These are phyloP conservation scores for Forbesichthys papilliferus DNA, from an alignment of 2,113 vertebrate species.

Conservation along the genomic window DNA sequence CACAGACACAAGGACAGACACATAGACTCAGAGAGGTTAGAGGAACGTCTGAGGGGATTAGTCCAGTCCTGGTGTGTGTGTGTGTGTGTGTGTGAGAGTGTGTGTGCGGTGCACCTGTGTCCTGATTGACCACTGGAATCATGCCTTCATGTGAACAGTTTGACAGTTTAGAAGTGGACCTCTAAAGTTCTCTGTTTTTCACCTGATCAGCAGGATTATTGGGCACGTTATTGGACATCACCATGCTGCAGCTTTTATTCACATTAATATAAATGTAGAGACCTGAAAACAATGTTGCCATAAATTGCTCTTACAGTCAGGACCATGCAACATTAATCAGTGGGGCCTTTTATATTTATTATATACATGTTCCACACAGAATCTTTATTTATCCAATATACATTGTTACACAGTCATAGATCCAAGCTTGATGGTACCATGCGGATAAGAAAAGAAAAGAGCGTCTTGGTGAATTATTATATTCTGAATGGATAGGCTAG, in stretches of 20 bases:
- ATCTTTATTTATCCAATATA: constrained; percentile 71
- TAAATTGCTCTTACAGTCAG: too few relatives aligned
- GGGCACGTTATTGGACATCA: too few relatives aligned
- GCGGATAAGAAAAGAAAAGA: constrained; percentile 64
- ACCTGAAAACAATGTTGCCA: too few relatives aligned
- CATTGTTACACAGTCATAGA: constrained; percentile 53
- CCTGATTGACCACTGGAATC: constrained; percentile 14
- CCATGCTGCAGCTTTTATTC: too few relatives aligned
- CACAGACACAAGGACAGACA: too few relatives aligned
- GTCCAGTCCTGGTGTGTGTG: constrained; percentile 25
- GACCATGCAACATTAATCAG: too few relatives aligned
- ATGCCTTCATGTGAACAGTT: constrained; percentile 22
- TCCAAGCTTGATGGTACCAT: constrained; percentile 54
- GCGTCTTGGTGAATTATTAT: constrained; percentile 44
- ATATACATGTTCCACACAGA: constrained; percentile 58
- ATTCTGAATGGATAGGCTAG: constrained; percentile 40
- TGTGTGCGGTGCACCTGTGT: constrained; percentile 26
- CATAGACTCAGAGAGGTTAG: background rate
- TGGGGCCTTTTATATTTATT: too few relatives aligned
- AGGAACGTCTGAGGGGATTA: constrained; percentile 4
- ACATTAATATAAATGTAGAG: too few relatives aligned
- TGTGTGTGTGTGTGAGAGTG: background rate
- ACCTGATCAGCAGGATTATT: too few relatives aligned
- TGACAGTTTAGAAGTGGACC: too few relatives aligned
- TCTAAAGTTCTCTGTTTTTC: too few relatives aligned